These are phyloP conservation scores for Popillia japonica DNA, from an alignment of 1,140 invertebrate genomes.

Conservation along the genomic window DNA sequence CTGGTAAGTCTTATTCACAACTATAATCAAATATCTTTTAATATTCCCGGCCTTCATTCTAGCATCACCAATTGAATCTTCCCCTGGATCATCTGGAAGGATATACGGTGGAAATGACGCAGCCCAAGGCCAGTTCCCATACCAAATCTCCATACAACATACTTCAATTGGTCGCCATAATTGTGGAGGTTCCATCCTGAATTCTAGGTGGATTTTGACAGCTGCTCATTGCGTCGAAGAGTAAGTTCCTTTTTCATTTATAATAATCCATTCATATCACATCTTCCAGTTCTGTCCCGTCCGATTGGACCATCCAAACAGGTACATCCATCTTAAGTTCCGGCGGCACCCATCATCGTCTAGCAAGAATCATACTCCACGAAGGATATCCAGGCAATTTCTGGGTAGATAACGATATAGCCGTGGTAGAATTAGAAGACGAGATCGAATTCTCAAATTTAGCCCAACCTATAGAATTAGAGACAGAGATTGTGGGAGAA, in stretches of 20 bases:
- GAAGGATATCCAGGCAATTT: background rate
- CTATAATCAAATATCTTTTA: no score
- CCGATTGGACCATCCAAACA: background rate
- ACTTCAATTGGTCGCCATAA: constrained; percentile 29
- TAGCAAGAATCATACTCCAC: background rate
- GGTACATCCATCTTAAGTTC: background rate
- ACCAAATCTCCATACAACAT: constrained; percentile 60
- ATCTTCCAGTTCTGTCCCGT: background rate
- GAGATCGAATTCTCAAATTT: constrained; percentile 36
- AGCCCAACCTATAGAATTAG: constrained; percentile 56
- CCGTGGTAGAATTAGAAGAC: background rate
- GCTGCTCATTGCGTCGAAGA: constrained; percentile 49
- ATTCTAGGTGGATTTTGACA: constrained; percentile 38
- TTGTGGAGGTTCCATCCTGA: constrained; percentile 40
- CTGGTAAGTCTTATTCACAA: no score
- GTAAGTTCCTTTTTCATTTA: background rate
- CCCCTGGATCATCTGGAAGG: no score
- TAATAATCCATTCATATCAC: background rate
- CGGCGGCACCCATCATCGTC: background rate
- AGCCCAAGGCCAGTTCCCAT: constrained; percentile 56
- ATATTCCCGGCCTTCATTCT: no score
- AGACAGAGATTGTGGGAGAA: background rate
- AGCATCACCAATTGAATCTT: no score
- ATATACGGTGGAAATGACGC: constrained; percentile 61
- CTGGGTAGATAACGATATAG: background rate